phyloP scores from a whole-genome alignment of 92 coral and sea anemone genomes.

The Paragorgia papillata region DNA sequence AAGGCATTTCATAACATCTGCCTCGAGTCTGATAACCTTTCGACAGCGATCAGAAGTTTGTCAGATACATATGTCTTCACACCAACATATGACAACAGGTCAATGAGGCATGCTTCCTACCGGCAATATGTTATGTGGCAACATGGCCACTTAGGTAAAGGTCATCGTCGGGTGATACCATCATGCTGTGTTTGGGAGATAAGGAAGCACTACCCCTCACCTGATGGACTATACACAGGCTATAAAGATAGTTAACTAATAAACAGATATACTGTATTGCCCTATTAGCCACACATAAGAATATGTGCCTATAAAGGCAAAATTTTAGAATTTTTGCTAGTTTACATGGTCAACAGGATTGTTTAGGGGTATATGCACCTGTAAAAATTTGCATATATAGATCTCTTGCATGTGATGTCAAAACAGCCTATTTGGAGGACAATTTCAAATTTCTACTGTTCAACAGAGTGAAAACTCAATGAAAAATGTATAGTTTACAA shows the following conservation, averaged over 20 bases:
- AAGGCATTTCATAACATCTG: conserved; percentile 43
- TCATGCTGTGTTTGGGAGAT: conserved; percentile 48
- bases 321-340: background rate
- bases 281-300: too few species aligned
- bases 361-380: too few species aligned
- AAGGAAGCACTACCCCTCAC: conserved; percentile 41
- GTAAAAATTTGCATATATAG: too few species aligned
- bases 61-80: conserved; percentile 51
- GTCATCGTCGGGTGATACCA: conserved; percentile 45
- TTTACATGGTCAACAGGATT: too few species aligned
- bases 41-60: conserved; percentile 45
- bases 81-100: conserved; percentile 44
- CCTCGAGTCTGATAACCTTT: conserved; percentile 51
- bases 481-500: too few species aligned
- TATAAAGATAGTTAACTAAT: conserved; percentile 14
- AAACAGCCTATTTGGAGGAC: too few species aligned
- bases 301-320: too few species aligned
- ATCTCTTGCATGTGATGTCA: too few species aligned
- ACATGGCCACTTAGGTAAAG: conserved; percentile 45
- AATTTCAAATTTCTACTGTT: too few species aligned
- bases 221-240: conserved; percentile 52
- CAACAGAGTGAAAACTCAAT: too few species aligned
- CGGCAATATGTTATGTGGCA: conserved; percentile 52
- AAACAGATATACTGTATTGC: background rate
- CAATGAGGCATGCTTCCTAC: conserved; percentile 50